Evolutionary conservation across 2,797 vertebrate genomes (phyloP).

Genomic region (Taeniopygia guttata): DNA sequence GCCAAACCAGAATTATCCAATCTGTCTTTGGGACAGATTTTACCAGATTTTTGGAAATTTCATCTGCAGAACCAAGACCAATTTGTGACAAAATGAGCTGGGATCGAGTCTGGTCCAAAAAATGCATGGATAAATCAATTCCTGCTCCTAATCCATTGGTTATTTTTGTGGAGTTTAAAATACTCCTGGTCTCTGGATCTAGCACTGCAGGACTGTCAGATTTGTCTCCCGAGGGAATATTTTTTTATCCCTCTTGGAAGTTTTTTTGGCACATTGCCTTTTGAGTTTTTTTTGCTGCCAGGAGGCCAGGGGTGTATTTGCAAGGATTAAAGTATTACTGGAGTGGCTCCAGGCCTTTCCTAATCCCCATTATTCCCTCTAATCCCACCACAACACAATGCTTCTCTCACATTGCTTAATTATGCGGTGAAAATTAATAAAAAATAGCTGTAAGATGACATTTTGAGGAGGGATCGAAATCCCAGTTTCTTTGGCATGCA

Average conservation of each 20-base stretch:
- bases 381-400: neutral
- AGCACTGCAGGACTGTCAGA: neutral
- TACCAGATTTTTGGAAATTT: neutral
- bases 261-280: neutral
- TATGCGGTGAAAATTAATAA: neutral
- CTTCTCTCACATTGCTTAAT: neutral
- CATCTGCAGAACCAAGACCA: fast-evolving
- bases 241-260: neutral
- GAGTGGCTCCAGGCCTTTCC: neutral
- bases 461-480: neutral
- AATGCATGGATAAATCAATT: too few species aligned
- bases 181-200: fast-evolving
- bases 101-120: neutral
- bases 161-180: neutral
- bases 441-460: neutral
- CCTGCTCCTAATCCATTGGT: neutral
- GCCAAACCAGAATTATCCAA: neutral
- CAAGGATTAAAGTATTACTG: slow-evolving; percentile 17
- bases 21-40: neutral
- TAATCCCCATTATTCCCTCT: neutral
- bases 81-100: neutral
- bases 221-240: neutral
- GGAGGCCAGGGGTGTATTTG: neutral
- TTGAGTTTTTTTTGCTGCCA: neutral
- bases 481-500: neutral